These are phyloP conservation scores for Holacanthus passer DNA, from an alignment of 2,113 vertebrate genomes.

Conservation along the genomic window DNA sequence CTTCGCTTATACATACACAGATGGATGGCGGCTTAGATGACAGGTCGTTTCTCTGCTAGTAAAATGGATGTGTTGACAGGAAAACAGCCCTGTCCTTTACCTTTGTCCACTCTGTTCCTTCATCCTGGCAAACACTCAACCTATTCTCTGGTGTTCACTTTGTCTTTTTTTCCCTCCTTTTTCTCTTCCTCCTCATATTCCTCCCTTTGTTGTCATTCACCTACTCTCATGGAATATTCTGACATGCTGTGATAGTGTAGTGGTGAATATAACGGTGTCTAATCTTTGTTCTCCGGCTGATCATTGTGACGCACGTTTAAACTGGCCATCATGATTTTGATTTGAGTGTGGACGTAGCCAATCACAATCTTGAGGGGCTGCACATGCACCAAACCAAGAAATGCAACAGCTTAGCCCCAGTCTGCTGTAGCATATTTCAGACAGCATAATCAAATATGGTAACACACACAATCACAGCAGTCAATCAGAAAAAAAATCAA, in stretches of 20 bases:
- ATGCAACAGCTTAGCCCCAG: background rate
- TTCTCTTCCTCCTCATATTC: background rate
- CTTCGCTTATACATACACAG: conserved; percentile 7
- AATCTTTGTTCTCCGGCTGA: background rate
- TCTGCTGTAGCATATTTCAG: background rate
- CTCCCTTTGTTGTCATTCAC: background rate
- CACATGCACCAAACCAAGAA: background rate
- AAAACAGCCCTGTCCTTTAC: background rate
- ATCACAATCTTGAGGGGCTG: background rate
- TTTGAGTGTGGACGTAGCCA: background rate
- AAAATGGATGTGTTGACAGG: background rate
- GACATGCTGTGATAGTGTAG: background rate
- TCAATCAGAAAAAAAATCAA: too few relatives aligned
- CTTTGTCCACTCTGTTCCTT: background rate
- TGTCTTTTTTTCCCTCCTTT: background rate
- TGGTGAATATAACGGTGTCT: background rate
- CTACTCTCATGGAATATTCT: background rate
- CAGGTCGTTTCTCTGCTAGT: conserved; percentile 25
- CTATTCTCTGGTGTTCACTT: background rate
- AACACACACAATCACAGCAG: background rate
- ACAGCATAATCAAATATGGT: background rate
- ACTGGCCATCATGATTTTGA: background rate
- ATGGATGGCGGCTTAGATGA: conserved; percentile 35
- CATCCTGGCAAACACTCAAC: background rate
- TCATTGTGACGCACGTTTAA: background rate